Evolutionary conservation across 2,797 vertebrate species (phyloP), one percentile per base, ranked within the genome.

Genomic region (Darevskia mixta): DNA sequence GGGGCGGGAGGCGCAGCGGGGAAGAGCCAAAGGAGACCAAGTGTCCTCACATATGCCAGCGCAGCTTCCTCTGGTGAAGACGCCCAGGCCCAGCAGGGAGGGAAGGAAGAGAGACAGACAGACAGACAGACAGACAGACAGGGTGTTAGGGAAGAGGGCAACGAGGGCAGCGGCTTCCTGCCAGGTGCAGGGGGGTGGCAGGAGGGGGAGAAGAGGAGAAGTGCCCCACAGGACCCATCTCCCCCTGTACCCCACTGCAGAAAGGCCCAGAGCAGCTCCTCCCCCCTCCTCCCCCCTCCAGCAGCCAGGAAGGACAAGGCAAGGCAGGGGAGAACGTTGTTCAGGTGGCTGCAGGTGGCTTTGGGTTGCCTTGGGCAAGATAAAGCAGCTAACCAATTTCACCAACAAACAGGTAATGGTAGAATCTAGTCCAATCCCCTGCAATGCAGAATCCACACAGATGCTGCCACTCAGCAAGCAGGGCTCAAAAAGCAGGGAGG

Each of bases 11-110:
- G 72, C 23, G 25, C 38, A 25, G 79, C 79, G 77, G 71, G 72
- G n/a, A 78, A 83, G 73, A 87, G 79, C 86, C 86, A 58, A 77
- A 67, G 61, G 66, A 91, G 82, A 86, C 84, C 83, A 87, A 86
- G 43, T 91, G 94, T 96, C 92, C 98, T 98, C 97, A 98, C 98
- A 98, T 98, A 96, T 98, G 96, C 97, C 97, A 97, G 96, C 97
- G 97, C 82, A 97, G 97, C 95, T 98, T 97, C 97, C 97, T 97
- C 97, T 98, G 97, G 71, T 96, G 96, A 93, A 95, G 95, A 88
- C 76, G 95, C 27, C 45, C 83, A 93, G 73, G 91, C 95, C 91
- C 95, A 89, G 95, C 92, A 95, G 71, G 93, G 95, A 88, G 88
- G 90, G 90, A 93, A 79, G 92, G 95, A 91, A 94, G 89, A 95